Evolutionary conservation across 2,113 vertebrate species (phyloP).

Genomic region (Corythornis vintsioides): DNA sequence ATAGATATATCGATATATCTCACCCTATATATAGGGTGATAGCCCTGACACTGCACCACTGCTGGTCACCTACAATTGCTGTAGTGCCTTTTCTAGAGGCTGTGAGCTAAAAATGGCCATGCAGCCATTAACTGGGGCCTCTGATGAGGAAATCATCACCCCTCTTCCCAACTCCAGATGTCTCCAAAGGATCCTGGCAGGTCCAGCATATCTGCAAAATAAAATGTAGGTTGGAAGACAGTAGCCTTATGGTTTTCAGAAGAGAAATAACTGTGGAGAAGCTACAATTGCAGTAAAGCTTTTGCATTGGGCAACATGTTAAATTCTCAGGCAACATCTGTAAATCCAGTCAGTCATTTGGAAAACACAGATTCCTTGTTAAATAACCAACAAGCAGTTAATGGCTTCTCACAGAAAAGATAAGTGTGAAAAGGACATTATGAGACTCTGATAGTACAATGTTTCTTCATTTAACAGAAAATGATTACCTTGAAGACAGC

Average conservation of each 20-base stretch:
- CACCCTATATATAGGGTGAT: neutral
- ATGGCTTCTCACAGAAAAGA: neutral
- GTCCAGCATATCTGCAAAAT: neutral
- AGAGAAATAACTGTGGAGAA: neutral
- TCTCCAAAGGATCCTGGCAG: neutral
- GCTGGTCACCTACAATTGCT: neutral
- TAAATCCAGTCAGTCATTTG: neutral
- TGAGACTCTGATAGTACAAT: neutral
- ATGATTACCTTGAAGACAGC: constrained; percentile 14
- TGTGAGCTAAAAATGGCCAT: neutral
- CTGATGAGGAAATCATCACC: neutral
- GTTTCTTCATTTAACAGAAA: constrained; percentile 59
- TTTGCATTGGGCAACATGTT: neutral
- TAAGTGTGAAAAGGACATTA: neutral
- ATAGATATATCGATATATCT: too few relatives aligned
- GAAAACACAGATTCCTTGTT: neutral
- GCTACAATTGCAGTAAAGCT: neutral
- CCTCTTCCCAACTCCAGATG: neutral
- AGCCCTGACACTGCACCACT: neutral
- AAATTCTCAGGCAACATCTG: neutral
- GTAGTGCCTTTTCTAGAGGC: neutral
- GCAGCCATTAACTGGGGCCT: neutral
- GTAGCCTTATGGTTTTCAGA: neutral
- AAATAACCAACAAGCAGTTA: neutral
- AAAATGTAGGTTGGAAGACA: neutral